These are phyloP conservation scores for Silurus aristotelis DNA, from an alignment of 2,797 vertebrate genomes.

Conservation along the genomic window DNA sequence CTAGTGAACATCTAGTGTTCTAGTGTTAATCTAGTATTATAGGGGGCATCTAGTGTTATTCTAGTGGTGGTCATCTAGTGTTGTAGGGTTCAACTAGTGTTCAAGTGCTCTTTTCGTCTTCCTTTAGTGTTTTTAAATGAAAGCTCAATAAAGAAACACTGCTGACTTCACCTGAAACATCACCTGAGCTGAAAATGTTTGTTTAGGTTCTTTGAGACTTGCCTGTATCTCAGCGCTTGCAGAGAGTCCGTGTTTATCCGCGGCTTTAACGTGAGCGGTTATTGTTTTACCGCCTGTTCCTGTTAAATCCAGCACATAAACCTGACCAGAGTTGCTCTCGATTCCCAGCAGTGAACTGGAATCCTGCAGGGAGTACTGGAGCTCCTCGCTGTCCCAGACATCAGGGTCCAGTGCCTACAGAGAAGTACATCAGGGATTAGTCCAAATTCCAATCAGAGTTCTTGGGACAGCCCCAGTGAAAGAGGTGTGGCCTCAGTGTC, in stretches of 20 bases:
- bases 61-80: too few species aligned
- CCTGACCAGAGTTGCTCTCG: slow-evolving; percentile 69
- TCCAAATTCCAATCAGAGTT: not conserved
- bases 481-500: not conserved
- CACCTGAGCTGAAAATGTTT: not conserved
- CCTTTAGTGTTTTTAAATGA: too few species aligned
- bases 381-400: slow-evolving; percentile 55
- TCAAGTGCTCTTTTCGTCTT: too few species aligned
- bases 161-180: not conserved
- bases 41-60: too few species aligned
- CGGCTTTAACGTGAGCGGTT: slow-evolving; percentile 63
- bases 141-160: not conserved
- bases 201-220: slow-evolving; percentile 49
- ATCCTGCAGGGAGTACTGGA: slow-evolving; percentile 71
- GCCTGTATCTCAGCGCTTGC: slow-evolving; percentile 65
- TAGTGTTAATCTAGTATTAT: too few species aligned
- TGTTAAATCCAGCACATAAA: slow-evolving; percentile 70
- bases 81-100: too few species aligned
- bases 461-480: not conserved
- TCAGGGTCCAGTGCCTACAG: slow-evolving; percentile 77
- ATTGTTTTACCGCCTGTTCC: slow-evolving; percentile 48
- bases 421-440: not conserved
- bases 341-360: slow-evolving; percentile 63
- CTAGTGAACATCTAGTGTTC: too few species aligned
- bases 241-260: slow-evolving; percentile 64